Evolutionary conservation across 2,113 vertebrate species (phyloP).

Genomic region (Terrapene triunguis): DNA sequence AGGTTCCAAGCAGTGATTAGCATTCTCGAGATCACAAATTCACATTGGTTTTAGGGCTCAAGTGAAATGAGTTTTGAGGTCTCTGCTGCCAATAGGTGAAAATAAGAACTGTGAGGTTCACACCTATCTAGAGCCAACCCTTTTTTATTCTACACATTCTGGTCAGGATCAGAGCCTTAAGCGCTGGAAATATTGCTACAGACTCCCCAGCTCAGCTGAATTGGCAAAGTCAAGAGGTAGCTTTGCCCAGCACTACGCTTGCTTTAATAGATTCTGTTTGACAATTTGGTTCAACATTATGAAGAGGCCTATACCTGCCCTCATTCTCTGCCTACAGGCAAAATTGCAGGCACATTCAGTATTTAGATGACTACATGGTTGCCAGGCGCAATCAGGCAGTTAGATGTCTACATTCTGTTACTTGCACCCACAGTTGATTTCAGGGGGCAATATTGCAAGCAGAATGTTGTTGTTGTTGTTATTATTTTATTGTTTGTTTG

Average conservation of each 20-base stretch:
- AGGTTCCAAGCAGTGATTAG: conserved; percentile 59
- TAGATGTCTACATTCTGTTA: fast-evolving
- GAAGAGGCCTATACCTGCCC: background rate
- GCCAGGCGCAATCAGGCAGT: background rate
- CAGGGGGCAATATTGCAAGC: background rate
- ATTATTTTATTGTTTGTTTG: background rate
- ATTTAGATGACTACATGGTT: background rate
- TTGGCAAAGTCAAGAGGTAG: fast-evolving
- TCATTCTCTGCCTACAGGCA: fast-evolving
- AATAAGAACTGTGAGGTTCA: background rate
- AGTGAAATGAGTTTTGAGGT: conserved; percentile 20
- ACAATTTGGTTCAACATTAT: background rate
- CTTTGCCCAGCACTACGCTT: background rate
- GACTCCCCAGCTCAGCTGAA: background rate
- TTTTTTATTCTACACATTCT: background rate
- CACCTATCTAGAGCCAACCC: background rate
- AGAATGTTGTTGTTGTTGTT: background rate
- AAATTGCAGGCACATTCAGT: background rate
- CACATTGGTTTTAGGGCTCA: conserved; percentile 21
- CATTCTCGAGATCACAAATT: conserved; percentile 56
- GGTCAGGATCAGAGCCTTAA: background rate
- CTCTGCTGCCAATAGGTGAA: background rate
- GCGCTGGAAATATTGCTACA: fast-evolving
- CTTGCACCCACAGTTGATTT: conserved; percentile 46
- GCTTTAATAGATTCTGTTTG: background rate